A percentile compares a stretch with the other conserved stretches of the same genome.
Conservation (phyloP, 1,140 invertebrate species). For the Lasaia peninsularis region DNA sequence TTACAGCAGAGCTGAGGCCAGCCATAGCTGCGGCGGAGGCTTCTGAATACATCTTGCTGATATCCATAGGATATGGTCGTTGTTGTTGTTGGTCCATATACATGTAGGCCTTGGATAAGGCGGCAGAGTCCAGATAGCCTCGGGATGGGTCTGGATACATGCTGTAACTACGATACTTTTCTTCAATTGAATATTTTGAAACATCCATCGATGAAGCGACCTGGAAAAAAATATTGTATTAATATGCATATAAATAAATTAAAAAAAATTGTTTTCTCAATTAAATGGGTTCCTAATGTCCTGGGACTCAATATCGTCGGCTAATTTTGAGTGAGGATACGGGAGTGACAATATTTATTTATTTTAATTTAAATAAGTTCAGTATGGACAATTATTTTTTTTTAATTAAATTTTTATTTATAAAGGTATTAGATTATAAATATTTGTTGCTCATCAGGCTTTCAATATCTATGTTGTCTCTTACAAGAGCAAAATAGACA, state of each 20-base stretch:
- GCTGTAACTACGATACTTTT: conserved; percentile 85
- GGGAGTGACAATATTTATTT: no score
- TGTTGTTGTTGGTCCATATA: conserved; percentile 85
- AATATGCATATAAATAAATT: neutral
- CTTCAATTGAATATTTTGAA: conserved; percentile 86
- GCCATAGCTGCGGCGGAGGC: conserved; percentile 69
- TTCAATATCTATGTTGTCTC: no score
- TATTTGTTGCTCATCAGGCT: no score
- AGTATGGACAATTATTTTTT: no score
- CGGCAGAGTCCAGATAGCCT: conserved; percentile 85
- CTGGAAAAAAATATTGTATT: conserved; percentile 62
- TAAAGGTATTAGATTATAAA: no score
- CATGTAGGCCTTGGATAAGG: conserved; percentile 88
- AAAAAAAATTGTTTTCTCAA: no score
- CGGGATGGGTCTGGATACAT: conserved; percentile 85
- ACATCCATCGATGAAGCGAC: conserved; percentile 87
- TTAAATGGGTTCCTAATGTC: no score
- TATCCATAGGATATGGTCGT: conserved; percentile 81
- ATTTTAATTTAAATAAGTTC: no score
- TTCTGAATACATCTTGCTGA: conserved; percentile 82
- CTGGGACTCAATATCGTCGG: no score
- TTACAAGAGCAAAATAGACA: no score
- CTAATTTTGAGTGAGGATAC: no score
- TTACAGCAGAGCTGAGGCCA: conserved; percentile 56
- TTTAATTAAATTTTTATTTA: no score